Percentiles rank a stretch among this genome's conserved stretches.
Evolutionary conservation across 2,888 invertebrate genomes (phyloP).

Genomic region (Hydraecia micacea): DNA sequence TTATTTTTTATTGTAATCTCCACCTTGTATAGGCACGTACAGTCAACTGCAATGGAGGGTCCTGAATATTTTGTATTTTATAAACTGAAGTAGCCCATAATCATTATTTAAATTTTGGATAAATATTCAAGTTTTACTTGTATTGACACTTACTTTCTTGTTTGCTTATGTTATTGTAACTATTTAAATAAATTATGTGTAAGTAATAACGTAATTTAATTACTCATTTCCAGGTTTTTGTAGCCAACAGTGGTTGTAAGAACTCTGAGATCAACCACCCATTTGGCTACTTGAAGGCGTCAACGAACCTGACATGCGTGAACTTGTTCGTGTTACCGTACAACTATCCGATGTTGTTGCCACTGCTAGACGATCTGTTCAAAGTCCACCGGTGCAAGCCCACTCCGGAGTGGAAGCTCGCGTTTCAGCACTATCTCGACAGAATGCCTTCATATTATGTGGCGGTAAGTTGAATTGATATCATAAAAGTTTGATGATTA

Average conservation of each 20-base stretch:
- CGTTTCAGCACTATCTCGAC: conserved; percentile 98
- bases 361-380: conserved; percentile 97
- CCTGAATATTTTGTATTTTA: neutral
- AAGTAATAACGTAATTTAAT: neutral
- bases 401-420: conserved; percentile 97
- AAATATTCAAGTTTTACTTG: neutral
- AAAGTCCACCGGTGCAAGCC: conserved; percentile 98
- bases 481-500: neutral
- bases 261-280: conserved; percentile 96
- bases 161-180: neutral
- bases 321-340: conserved; percentile 99
- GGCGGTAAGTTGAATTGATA: conserved; percentile 86
- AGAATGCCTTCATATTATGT: conserved; percentile 99
- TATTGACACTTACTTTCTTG: neutral
- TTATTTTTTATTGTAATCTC: no score
- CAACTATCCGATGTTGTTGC: conserved; percentile 98
- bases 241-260: conserved; percentile 96
- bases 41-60: neutral
- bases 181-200: neutral
- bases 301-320: conserved; percentile 97
- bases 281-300: conserved; percentile 99
- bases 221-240: conserved; percentile 92
- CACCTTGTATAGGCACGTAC: neutral
- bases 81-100: neutral
- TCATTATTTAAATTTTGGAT: neutral